Percentiles rank a stretch among this genome's conserved stretches.
These are phyloP conservation scores for Craterocephalus amniculus DNA, from an alignment of 2,797 vertebrate genomes.

Conservation along the genomic window DNA sequence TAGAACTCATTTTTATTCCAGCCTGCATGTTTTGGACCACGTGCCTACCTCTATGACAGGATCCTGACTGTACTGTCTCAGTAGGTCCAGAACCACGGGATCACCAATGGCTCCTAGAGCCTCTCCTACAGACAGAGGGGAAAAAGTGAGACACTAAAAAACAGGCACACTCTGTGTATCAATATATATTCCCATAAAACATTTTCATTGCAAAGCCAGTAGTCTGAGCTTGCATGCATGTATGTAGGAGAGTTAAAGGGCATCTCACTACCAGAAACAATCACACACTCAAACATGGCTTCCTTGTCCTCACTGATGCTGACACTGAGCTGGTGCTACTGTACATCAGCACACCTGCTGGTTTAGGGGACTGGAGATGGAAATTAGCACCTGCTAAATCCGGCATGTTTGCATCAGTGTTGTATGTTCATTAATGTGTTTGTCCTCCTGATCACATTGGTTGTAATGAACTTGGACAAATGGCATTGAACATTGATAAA, in stretches of 20 bases:
- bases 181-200: not conserved
- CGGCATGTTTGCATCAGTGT: too few relatives aligned
- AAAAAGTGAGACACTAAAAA: not conserved
- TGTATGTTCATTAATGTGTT: too few relatives aligned
- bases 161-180: not conserved
- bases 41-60: slow-evolving; percentile 88
- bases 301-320: not conserved
- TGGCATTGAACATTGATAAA: too few relatives aligned
- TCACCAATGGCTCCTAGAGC: slow-evolving; percentile 94
- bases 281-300: not conserved
- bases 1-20: not conserved
- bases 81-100: slow-evolving; percentile 84
- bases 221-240: not conserved
- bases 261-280: not conserved
- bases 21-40: not conserved
- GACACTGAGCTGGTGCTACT: not conserved
- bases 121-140: slow-evolving; percentile 83
- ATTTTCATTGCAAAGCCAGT: not conserved
- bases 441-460: too few relatives aligned
- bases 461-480: too few relatives aligned
- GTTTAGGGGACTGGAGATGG: too few relatives aligned
- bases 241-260: not conserved
- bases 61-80: slow-evolving; percentile 87
- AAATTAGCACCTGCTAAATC: too few relatives aligned
- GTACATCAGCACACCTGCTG: not conserved